Base-by-base conservation (phyloP, 2,113 vertebrate genomes). In the Zeus faber region DNA sequence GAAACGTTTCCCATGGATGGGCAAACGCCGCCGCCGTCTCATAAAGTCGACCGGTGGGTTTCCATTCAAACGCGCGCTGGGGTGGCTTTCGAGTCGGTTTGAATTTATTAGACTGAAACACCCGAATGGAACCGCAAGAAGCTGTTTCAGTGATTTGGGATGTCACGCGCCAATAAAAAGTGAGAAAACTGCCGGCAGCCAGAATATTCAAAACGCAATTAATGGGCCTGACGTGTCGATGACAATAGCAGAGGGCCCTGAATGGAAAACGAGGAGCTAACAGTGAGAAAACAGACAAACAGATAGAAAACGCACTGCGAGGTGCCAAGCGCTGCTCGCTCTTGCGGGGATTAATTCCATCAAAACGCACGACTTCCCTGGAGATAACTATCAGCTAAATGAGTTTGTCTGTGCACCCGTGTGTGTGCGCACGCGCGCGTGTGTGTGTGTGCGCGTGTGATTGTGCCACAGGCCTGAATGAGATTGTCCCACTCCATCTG, bases 281-380 rank as follows among this genome's bases (percentile, higher is more conserved):
- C 54, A 41, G 22, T 7, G 44, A 57, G 20, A 59, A 58, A 69
- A 69, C 69, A 67, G 50, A 72, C 49, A 72, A 64, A 79, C 33
- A 57, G 37, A 65, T 57, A 57, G 29, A 35, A 49, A n/a, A 66
- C 68, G 74, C 61, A 10, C 44, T 66, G 56, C 63, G 71, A 70
- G 65, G 54, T 64, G 56, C 65, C 65, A 70, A 66, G 50, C 77
- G 67, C 52, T 44, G 76, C 65, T 82, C 70, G 64, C 48, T 67
- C 78, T 61, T 62, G 76, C 70, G 29, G 26, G 31, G 13, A 39
- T 6, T 72, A 70, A 87, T 73, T 65, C 54, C 66, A 84, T 82
- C 52, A 78, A 67, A 76, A 66, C 50, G 64, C 81, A 77, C 76
- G 81, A 84, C 75, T 85, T 79, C 68, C 70, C 67, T 27, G 47